These are phyloP conservation scores for Ostrea denselamellosa DNA, from an alignment of 1,140 invertebrate species.

Conservation along the genomic window DNA sequence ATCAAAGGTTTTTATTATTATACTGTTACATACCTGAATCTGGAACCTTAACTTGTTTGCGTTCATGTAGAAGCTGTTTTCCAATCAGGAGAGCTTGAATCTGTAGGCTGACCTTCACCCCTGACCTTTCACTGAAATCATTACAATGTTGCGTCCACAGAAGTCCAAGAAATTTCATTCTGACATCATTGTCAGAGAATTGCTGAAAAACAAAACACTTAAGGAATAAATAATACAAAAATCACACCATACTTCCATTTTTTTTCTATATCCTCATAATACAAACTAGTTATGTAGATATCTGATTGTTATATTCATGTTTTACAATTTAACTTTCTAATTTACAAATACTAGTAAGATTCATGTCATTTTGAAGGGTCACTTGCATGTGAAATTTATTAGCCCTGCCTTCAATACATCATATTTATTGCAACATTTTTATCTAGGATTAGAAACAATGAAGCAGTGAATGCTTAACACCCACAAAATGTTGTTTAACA, in stretches of 20 bases:
- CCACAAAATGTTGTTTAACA: no score
- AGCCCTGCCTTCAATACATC: no score
- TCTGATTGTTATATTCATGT: no score
- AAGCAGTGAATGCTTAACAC: no score
- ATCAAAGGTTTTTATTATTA: background rate
- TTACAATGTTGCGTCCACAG: constrained; percentile 68
- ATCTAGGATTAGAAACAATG: no score
- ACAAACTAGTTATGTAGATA: no score
- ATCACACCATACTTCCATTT: background rate
- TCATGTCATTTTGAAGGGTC: no score
- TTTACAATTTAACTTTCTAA: no score
- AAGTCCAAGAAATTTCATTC: constrained; percentile 63
- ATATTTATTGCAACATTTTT: no score
- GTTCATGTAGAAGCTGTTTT: constrained; percentile 44
- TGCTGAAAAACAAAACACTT: background rate
- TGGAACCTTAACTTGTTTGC: constrained; percentile 27
- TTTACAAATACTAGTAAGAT: no score
- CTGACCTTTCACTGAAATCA: constrained; percentile 48
- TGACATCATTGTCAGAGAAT: constrained; percentile 40
- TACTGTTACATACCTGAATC: background rate
- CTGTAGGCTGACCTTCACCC: constrained; percentile 57
- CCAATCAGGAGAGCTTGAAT: constrained; percentile 60
- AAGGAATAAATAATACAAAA: background rate
- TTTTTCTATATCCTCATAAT: background rate
- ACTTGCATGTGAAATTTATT: no score